phyloP scores from a whole-genome alignment of 2,888 invertebrate species.

The Cyaniris semiargus region DNA sequence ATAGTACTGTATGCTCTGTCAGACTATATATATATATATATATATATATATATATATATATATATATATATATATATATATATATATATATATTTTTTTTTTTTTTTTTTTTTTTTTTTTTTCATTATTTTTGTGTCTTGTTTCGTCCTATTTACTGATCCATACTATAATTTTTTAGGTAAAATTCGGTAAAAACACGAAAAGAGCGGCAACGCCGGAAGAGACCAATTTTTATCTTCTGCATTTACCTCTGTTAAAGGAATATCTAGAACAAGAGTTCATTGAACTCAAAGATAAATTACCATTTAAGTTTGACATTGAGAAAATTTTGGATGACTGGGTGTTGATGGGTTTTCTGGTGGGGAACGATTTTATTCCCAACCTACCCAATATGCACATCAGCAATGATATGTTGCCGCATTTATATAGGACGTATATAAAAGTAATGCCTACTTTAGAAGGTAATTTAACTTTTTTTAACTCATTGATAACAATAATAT shows the following conservation, averaged over 20 bases:
- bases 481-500: background rate
- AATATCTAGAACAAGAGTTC: slow-evolving; percentile 96
- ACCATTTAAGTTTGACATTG: slow-evolving; percentile 90
- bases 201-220: slow-evolving; percentile 87
- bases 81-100: too few species aligned
- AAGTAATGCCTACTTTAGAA: slow-evolving; percentile 90
- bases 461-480: slow-evolving; percentile 76
- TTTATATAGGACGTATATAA: slow-evolving; percentile 93
- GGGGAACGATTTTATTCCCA: slow-evolving; percentile 98
- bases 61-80: too few species aligned
- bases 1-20: too few species aligned
- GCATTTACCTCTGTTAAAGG: slow-evolving; percentile 94
- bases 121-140: too few species aligned
- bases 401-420: slow-evolving; percentile 92
- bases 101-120: too few species aligned
- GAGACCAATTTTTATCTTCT: slow-evolving; percentile 95
- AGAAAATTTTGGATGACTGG: slow-evolving; percentile 98
- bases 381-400: slow-evolving; percentile 97
- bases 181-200: slow-evolving; percentile 86
- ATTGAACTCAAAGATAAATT: slow-evolving; percentile 83
- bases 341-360: slow-evolving; percentile 97
- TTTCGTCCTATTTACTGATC: too few species aligned
- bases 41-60: too few species aligned
- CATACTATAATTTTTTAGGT: slow-evolving; percentile 70
- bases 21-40: too few species aligned